phyloP scores from a whole-genome alignment of 2,888 invertebrate species.

The Xestia sexstrigata region DNA sequence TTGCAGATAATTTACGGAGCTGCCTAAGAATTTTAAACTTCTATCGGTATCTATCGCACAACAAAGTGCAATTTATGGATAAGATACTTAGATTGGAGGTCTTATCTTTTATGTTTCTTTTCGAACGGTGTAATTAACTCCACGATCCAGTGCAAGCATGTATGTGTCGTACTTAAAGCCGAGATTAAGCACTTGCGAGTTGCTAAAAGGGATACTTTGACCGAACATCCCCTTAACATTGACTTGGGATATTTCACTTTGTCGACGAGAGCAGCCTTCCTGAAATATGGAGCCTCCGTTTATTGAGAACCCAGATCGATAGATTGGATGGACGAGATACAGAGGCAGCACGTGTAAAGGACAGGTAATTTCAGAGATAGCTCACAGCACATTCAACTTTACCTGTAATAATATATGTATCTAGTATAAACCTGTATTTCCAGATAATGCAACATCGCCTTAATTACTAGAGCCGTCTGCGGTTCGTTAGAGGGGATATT shows the following conservation, averaged over 20 bases:
- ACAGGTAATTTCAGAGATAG: conserved; percentile 32
- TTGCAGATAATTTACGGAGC: conserved; percentile 39
- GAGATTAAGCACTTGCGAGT: conserved; percentile 18
- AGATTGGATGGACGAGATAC: conserved; percentile 49
- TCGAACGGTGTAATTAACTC: neutral
- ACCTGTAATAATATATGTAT: conserved; percentile 12
- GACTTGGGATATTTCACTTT: conserved; percentile 40
- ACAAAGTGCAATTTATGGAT: conserved; percentile 2
- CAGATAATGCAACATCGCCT: neutral
- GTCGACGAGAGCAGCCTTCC: neutral
- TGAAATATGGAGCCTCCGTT: conserved; percentile 33
- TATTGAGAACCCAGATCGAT: conserved; percentile 46
- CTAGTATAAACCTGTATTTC: neutral
- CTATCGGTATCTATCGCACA: neutral
- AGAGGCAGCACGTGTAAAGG: conserved; percentile 42
- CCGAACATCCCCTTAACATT: conserved; percentile 11
- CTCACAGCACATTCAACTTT: conserved; percentile 20
- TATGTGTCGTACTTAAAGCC: conserved; percentile 7
- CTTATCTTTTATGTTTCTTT: neutral
- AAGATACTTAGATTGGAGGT: neutral
- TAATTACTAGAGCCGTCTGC: conserved; percentile 1
- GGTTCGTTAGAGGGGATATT: neutral
- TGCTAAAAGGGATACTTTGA: conserved; percentile 1
- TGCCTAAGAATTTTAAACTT: conserved; percentile 30
- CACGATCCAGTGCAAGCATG: neutral